Evolutionary conservation across 2,113 vertebrate species (phyloP).

Genomic region (Coregonus clupeaformis): DNA sequence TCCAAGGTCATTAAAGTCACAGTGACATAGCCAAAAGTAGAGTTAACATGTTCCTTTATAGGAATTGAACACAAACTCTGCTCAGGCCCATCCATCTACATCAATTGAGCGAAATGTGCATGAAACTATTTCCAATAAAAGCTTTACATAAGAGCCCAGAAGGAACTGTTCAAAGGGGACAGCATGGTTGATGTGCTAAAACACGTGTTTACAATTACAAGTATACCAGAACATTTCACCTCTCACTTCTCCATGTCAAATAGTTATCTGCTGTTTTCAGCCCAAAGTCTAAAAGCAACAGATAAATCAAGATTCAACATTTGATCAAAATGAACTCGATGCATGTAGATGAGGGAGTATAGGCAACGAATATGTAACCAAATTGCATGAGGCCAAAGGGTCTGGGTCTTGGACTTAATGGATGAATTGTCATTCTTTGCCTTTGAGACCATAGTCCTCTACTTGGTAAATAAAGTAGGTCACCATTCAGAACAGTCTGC

Average conservation of each 20-base stretch:
- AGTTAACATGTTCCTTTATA: background rate
- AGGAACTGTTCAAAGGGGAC: background rate
- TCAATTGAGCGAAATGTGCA: background rate
- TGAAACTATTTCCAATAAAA: constrained; percentile 2
- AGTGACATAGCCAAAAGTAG: background rate
- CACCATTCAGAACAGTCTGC: background rate
- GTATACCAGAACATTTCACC: background rate
- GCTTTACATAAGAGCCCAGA: constrained; percentile 1
- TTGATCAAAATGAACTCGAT: background rate
- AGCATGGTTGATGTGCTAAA: background rate
- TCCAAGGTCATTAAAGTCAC: background rate
- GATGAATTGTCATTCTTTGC: too few species aligned
- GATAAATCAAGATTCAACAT: background rate
- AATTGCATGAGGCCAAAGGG: background rate
- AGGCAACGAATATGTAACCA: background rate
- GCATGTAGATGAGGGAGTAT: background rate
- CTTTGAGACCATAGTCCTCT: too few species aligned
- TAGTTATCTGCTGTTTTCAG: background rate
- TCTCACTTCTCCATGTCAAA: background rate
- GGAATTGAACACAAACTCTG: background rate
- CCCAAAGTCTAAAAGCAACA: background rate
- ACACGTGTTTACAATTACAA: constrained; percentile 1
- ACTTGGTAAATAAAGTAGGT: too few species aligned
- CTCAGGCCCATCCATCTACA: background rate
- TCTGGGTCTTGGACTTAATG: too few species aligned